phyloP scores from a whole-genome alignment of 2,888 invertebrate species.

The Drosophila anceps region DNA sequence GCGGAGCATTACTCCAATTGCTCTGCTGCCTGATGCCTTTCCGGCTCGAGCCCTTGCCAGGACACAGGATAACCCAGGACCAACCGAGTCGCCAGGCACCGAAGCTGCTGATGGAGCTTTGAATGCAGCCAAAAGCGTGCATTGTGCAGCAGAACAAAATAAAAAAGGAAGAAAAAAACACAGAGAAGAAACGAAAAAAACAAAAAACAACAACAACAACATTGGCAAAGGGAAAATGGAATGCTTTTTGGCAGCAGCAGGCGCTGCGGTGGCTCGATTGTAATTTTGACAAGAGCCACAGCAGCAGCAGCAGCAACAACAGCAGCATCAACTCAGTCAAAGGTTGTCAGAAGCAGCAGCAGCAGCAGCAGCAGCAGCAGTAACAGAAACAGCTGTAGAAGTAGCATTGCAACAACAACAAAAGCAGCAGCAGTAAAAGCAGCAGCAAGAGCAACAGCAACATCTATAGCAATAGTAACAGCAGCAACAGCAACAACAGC shows the following conservation, averaged over 20 bases:
- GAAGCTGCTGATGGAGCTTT: background rate
- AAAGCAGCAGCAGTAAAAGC: no score
- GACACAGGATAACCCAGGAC: background rate
- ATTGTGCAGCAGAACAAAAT: background rate
- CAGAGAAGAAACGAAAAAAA: background rate
- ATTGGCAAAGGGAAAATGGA: constrained; percentile 13
- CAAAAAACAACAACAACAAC: no score
- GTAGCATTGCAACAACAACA: no score
- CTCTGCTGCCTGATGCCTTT: constrained; percentile 15
- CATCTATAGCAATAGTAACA: no score
- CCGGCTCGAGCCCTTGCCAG: background rate
- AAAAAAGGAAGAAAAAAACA: background rate
- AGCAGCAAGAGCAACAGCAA: no score
- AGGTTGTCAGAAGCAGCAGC: constrained; percentile 9
- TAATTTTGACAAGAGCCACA: constrained; percentile 20
- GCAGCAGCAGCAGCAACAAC: constrained; percentile 14
- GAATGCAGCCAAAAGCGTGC: constrained; percentile 1
- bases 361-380: background rate
- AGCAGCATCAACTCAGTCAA: constrained; percentile 21
- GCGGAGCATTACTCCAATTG: constrained; percentile 3
- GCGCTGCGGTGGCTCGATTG: constrained; percentile 28
- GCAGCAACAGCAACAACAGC: no score
- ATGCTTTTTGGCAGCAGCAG: constrained; percentile 22
- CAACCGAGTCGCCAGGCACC: background rate
- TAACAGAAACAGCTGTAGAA: no score